Conservation (phyloP, 1,140 invertebrate genomes). For the Paracyclopina nana region DNA sequence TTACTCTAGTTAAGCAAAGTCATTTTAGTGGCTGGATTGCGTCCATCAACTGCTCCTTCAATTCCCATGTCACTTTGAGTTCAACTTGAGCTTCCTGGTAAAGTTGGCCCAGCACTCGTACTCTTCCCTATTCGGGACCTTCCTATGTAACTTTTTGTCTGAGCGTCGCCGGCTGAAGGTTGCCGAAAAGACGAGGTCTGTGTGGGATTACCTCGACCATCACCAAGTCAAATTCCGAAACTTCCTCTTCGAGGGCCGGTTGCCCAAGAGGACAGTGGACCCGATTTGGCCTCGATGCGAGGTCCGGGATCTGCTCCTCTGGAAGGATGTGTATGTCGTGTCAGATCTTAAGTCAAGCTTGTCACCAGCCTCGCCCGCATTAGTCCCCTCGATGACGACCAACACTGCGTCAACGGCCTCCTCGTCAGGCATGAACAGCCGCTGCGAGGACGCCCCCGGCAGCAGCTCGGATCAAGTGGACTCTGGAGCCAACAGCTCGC, state of each 20-base stretch:
- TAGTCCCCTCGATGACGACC: no score
- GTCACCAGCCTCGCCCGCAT: no score
- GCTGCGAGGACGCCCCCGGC: no score
- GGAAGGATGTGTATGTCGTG: slow-evolving; percentile 56
- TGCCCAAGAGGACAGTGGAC: no score
- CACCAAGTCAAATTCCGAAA: slow-evolving; percentile 52
- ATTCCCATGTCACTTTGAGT: slow-evolving; percentile 84
- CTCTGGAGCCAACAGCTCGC: no score
- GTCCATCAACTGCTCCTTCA: slow-evolving; percentile 75
- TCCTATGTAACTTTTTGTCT: slow-evolving; percentile 63
- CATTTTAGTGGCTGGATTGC: slow-evolving; percentile 73
- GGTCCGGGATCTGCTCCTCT: slow-evolving; percentile 55
- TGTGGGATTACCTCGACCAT: slow-evolving; percentile 59
- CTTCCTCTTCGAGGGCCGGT: slow-evolving; percentile 48
- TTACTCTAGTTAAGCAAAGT: neutral
- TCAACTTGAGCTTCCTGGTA: slow-evolving; percentile 77
- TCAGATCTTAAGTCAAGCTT: neutral
- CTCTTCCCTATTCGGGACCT: slow-evolving; percentile 89
- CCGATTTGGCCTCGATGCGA: slow-evolving; percentile 12
- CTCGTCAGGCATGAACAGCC: no score
- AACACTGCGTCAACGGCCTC: no score
- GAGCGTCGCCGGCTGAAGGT: slow-evolving; percentile 48
- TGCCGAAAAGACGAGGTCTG: slow-evolving; percentile 50
- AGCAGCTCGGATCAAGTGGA: no score
- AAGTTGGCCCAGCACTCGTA: slow-evolving; percentile 86